Evolutionary conservation across 2,888 invertebrate genomes (phyloP).

Genomic region (Thera obeliscata): DNA sequence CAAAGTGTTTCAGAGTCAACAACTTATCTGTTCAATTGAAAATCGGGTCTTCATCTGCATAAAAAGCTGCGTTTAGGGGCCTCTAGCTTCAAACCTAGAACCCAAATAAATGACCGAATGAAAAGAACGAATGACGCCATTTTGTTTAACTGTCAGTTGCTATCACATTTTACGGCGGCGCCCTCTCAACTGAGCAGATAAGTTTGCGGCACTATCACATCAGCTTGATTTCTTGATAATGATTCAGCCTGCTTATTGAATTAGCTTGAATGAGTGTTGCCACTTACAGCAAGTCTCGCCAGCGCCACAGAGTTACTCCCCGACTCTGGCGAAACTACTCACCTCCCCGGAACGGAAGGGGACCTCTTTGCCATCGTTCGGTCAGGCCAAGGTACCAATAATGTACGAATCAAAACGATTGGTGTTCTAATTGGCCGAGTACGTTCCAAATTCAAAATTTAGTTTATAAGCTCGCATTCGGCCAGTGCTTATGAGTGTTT

Average conservation of each 20-base stretch:
- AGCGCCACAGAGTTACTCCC: slow-evolving; percentile 88
- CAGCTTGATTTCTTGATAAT: slow-evolving; percentile 36
- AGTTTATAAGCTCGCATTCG: slow-evolving; percentile 62
- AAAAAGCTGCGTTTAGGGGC: no score
- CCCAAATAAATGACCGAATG: no score
- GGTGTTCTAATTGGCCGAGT: slow-evolving; percentile 81
- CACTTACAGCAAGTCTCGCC: slow-evolving; percentile 82
- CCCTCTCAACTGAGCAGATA: background rate
- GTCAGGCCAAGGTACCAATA: slow-evolving; percentile 83
- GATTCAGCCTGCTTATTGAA: slow-evolving; percentile 45
- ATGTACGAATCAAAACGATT: slow-evolving; percentile 68
- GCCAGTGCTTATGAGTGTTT: slow-evolving; percentile 23
- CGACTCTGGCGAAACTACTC: slow-evolving; percentile 91
- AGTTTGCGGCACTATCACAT: slow-evolving; percentile 12
- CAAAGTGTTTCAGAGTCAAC: background rate
- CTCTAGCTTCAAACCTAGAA: no score
- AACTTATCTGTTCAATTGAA: background rate
- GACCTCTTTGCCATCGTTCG: slow-evolving; percentile 77
- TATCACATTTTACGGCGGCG: background rate
- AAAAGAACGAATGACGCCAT: background rate
- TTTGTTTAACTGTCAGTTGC: background rate
- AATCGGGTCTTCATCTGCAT: no score
- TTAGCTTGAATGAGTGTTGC: slow-evolving; percentile 81
- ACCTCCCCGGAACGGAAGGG: slow-evolving; percentile 86
- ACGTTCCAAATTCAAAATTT: slow-evolving; percentile 81